Percentiles rank a stretch among this genome's conserved stretches.
Evolutionary conservation across 2,888 invertebrate genomes (phyloP).

Genomic region (Lasioglossum morio): DNA sequence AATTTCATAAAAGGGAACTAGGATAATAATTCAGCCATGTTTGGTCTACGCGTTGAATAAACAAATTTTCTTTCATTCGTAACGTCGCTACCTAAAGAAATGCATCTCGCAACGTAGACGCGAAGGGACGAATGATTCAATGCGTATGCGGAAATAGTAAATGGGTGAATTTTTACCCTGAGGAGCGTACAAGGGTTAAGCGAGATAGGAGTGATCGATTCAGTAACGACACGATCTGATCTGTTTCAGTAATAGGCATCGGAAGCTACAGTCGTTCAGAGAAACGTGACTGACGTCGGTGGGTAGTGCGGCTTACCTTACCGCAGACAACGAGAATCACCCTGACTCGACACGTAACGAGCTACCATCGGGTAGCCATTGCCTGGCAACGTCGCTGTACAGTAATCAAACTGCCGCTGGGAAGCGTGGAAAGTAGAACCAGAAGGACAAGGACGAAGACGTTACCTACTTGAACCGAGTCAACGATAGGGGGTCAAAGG

Average conservation of each 20-base stretch:
- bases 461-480: constrained; percentile 78
- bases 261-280: constrained; percentile 98
- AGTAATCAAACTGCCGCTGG: constrained; percentile 81
- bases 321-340: constrained; percentile 81
- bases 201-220: no score
- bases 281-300: constrained; percentile 94
- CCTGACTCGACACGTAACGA: constrained; percentile 82
- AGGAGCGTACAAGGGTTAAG: no score
- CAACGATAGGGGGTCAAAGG: constrained; percentile 24
- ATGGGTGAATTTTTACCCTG: no score
- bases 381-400: constrained; percentile 75
- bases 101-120: no score
- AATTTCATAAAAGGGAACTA: no score
- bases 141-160: no score
- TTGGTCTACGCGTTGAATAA: no score
- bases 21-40: no score
- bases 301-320: constrained; percentile 81
- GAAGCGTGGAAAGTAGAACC: constrained; percentile 73
- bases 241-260: constrained; percentile 93
- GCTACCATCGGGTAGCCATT: constrained; percentile 79
- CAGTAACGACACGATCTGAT: no score
- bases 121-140: no score
- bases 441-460: constrained; percentile 80
- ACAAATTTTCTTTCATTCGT: no score
- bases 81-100: no score